Conservation (phyloP, 2,797 vertebrate species). For the Neosilurus hyrtlii region DNA sequence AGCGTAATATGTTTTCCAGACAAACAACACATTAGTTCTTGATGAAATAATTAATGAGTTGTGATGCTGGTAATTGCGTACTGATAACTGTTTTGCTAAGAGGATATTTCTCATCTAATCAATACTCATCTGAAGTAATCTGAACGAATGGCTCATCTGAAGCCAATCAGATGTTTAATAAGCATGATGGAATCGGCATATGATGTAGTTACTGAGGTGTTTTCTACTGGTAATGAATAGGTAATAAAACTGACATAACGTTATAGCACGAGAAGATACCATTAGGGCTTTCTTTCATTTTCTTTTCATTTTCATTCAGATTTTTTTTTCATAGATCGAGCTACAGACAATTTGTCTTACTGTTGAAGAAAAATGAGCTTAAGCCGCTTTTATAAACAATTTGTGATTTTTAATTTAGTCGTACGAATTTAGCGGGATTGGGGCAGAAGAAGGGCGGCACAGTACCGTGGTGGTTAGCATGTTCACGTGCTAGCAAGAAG, state of each 20-base stretch:
- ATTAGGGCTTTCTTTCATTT: background rate
- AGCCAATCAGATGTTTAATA: constrained; percentile 19
- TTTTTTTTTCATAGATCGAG: background rate
- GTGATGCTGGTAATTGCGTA: constrained; percentile 32
- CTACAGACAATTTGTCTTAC: background rate
- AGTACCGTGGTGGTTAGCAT: no score
- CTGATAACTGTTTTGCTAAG: constrained; percentile 22
- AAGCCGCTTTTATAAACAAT: no score
- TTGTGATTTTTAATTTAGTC: no score
- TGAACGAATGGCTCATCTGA: background rate
- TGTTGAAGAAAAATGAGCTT: background rate
- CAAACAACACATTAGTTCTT: constrained; percentile 21
- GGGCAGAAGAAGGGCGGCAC: no score
- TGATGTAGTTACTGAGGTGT: constrained; percentile 22
- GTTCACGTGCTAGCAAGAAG: no score
- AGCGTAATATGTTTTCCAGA: constrained; percentile 2
- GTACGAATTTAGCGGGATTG: no score
- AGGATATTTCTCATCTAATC: constrained; percentile 33
- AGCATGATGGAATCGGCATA: constrained; percentile 12
- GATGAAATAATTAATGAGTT: constrained; percentile 31
- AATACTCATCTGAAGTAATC: constrained; percentile 5
- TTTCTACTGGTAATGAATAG: constrained; percentile 9
- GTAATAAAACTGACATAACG: constrained; percentile 13
- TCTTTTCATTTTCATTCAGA: no score
- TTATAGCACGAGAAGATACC: background rate